Base-by-base conservation (phyloP, 2,888 invertebrate species). In the Stomorhina lunata region DNA sequence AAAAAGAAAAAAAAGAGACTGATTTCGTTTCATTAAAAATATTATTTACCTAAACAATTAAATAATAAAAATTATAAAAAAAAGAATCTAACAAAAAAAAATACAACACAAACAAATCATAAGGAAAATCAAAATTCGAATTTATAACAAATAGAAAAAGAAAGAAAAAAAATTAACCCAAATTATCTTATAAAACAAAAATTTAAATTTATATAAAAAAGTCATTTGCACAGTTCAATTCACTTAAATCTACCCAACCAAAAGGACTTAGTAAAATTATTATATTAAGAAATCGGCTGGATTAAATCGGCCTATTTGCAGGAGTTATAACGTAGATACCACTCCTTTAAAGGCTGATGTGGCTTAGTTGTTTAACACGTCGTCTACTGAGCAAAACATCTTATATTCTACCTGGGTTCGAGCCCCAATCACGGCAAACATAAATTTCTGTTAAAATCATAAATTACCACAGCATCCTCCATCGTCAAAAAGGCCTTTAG, bases 21-120 rank as follows among this genome's bases (percentile, higher is more conserved):
- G 90, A 91, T 87, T 87, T 88, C 90, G 87, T 90, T 91, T 90
- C 88, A 90, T 88, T 87, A 80, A 80, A 71, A 83, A 83, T 79
- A 69, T 66, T 77, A 68, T 82, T 84, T 77, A 77, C 50, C 43
- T 43, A 50, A 69, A 69, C 15, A n/a, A 43, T 43, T 57, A 76
- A 76, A 66, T 61, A 68, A 77, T 61, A 57, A 77, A 61, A 77
- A 61, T 32, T 37, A 27, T 27, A 81, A 80, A 77, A 65, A 66
- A 84, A 69, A 55, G 37, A 71, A 29, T 69, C 66, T 61, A 68
- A 43, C 20, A 37, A 68, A 48, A 63, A 83, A 68, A 78, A 43
- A 65, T 43, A 69, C n/a, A 29, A 43, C 57, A 29, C 29, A 55
- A 15, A 59, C 45, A 73, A 84, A 84, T 69, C 84, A 85, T 86